These are phyloP conservation scores for Pseudanteris insignis DNA, from an alignment of 2,888 invertebrate genomes.

Conservation along the genomic window DNA sequence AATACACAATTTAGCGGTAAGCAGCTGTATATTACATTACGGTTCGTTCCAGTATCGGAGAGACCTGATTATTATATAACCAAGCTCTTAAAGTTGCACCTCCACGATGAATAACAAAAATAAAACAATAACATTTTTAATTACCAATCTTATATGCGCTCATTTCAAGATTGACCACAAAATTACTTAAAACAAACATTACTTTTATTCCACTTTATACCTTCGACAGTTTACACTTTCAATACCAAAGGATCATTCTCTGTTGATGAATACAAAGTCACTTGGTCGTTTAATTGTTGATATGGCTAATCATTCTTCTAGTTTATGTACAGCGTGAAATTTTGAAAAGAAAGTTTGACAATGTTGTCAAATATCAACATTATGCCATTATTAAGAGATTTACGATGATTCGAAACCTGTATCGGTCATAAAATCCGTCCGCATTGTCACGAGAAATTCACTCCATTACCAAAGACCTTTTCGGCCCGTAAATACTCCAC, in stretches of 20 bases:
- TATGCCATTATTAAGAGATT: constrained; percentile 14
- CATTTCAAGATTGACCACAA: neutral
- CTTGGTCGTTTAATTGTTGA: constrained; percentile 15
- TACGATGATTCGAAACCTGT: constrained; percentile 23
- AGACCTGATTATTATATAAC: too few species aligned
- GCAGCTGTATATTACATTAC: too few species aligned
- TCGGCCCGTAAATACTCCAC: constrained; percentile 23
- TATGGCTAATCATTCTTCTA: constrained; percentile 11
- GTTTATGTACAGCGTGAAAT: constrained; percentile 25
- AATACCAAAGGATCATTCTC: neutral
- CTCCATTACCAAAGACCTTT: constrained; percentile 15
- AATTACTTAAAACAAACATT: neutral
- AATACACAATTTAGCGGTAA: too few species aligned
- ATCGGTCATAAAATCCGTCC: constrained; percentile 16
- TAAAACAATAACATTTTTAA: too few species aligned
- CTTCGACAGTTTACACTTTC: neutral
- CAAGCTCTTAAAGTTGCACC: too few species aligned
- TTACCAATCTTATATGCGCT: too few species aligned
- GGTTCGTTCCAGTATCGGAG: too few species aligned
- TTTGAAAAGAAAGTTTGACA: constrained; percentile 8
- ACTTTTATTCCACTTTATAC: neutral
- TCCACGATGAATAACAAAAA: too few species aligned
- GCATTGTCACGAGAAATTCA: constrained; percentile 11
- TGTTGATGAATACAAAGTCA: constrained; percentile 1
- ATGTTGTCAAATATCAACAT: constrained; percentile 27